phyloP scores from a whole-genome alignment of 2,888 invertebrate genomes.

The Melanargia galathea region DNA sequence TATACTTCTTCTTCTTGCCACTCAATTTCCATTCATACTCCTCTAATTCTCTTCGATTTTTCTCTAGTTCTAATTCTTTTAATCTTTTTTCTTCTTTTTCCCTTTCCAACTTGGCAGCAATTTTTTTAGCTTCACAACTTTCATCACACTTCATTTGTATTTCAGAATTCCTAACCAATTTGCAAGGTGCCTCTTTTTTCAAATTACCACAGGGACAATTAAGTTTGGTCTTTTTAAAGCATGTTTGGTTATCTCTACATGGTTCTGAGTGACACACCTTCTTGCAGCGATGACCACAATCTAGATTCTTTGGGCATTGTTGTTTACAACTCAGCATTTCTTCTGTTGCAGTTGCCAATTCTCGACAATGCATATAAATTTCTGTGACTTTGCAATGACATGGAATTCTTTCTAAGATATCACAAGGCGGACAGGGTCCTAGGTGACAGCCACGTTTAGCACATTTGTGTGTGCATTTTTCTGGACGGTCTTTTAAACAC shows the following conservation, averaged over 20 bases:
- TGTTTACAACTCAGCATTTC: conserved; percentile 87
- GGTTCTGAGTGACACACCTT: conserved; percentile 87
- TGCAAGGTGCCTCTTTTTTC: conserved; percentile 88
- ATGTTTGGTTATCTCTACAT: conserved; percentile 85
- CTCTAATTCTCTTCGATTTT: conserved; percentile 87
- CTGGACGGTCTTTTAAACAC: conserved; percentile 85
- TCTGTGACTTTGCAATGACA: conserved; percentile 93
- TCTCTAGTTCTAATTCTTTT: conserved; percentile 84
- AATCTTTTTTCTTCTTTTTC: conserved; percentile 81
- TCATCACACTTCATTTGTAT: conserved; percentile 84
- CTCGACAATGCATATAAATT: conserved; percentile 88
- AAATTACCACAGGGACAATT: conserved; percentile 90
- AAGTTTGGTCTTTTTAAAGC: conserved; percentile 90
- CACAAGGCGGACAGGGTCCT: conserved; percentile 89
- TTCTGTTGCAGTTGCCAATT: conserved; percentile 81
- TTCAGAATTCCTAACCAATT: conserved; percentile 73
- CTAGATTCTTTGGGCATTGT: conserved; percentile 92
- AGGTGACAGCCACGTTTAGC: conserved; percentile 86
- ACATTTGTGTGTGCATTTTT: conserved; percentile 90
- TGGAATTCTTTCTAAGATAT: conserved; percentile 84
- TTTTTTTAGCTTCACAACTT: conserved; percentile 82
- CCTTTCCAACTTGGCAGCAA: conserved; percentile 77
- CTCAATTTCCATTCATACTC: conserved; percentile 90
- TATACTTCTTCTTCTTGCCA: conserved; percentile 83
- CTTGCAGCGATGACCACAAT: conserved; percentile 92